Evolutionary conservation across 2,113 vertebrate genomes (phyloP).

Genomic region (Bubo blakistoni): DNA sequence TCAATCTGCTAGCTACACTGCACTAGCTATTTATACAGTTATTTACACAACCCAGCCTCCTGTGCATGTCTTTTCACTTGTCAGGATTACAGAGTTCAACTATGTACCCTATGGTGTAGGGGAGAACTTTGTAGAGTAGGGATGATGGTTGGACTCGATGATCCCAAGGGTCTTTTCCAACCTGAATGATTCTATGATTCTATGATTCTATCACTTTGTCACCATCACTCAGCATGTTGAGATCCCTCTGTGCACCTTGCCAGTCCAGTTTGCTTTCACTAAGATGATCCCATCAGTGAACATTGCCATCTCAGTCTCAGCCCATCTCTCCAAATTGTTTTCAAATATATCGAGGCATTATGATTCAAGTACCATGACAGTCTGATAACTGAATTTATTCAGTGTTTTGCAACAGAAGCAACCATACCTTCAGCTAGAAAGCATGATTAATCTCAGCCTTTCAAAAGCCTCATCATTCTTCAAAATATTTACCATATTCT

Average conservation of each 20-base stretch:
- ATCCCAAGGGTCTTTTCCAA: too few species aligned
- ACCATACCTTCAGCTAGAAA: neutral
- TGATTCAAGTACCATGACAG: neutral
- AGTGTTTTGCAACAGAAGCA: neutral
- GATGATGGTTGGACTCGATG: too few species aligned
- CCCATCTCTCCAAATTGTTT: neutral
- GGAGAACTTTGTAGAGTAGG: too few species aligned
- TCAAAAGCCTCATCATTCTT: neutral
- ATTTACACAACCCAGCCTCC: neutral
- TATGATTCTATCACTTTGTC: neutral
- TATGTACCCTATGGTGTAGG: too few species aligned
- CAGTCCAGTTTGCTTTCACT: neutral
- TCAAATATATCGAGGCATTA: rapidly evolving
- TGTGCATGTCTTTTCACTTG: neutral
- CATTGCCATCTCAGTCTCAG: neutral
- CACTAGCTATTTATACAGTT: neutral
- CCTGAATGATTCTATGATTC: too few species aligned
- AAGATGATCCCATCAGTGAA: neutral
- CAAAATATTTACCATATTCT: neutral
- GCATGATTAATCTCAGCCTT: neutral
- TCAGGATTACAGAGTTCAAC: neutral
- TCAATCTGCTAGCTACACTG: neutral
- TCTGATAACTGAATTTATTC: neutral
- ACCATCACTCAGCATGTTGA: neutral
- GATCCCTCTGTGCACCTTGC: neutral